Percentiles rank a stretch among this genome's conserved stretches.
These are phyloP conservation scores for Rotaria magnacalcarata DNA, from an alignment of 2,888 invertebrate genomes.

Conservation along the genomic window DNA sequence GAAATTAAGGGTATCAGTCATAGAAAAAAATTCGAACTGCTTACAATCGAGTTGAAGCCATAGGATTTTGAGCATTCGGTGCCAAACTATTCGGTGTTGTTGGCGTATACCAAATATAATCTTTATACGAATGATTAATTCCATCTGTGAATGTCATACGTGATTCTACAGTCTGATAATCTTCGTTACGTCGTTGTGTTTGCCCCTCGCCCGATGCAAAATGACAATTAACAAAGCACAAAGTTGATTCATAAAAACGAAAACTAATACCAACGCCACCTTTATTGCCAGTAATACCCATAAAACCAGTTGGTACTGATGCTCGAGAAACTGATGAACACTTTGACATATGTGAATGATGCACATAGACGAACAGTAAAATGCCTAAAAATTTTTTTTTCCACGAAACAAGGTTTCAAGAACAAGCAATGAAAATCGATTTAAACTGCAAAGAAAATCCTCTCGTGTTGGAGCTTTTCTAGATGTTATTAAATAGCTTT, in stretches of 20 bases:
- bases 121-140: neutral
- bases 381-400: constrained; percentile 74
- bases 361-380: constrained; percentile 86
- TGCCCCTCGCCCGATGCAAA: constrained; percentile 98
- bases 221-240: constrained; percentile 96
- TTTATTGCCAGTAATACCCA: constrained; percentile 92
- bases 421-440: no score
- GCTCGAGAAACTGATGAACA: constrained; percentile 65
- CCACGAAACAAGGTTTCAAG: no score
- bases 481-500: no score
- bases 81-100: neutral
- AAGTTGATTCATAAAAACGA: constrained; percentile 81
- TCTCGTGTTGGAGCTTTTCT: no score
- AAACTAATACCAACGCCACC: constrained; percentile 88
- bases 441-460: no score
- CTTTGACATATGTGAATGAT: constrained; percentile 66
- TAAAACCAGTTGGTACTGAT: constrained; percentile 89
- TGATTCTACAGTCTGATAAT: constrained; percentile 87
- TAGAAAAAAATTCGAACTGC: neutral
- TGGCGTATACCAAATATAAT: constrained; percentile 31
- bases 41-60: neutral
- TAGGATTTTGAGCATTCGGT: neutral
- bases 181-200: constrained; percentile 85
- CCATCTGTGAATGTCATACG: constrained; percentile 61
- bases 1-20: no score